Evolutionary conservation across 2,888 invertebrate species (phyloP).

Genomic region (Euzophera pinguis): DNA sequence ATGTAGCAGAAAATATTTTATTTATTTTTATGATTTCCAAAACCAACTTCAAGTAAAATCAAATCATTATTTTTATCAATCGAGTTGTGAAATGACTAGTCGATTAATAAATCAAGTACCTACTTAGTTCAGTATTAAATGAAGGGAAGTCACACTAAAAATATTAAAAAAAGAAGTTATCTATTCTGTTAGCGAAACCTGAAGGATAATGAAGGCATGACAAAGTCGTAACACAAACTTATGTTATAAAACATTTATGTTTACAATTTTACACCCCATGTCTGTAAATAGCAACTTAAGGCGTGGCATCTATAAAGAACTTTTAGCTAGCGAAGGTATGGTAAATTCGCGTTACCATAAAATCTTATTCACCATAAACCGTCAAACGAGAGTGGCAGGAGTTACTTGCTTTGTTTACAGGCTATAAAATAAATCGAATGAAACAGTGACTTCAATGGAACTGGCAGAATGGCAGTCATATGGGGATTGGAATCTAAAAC

Average conservation of each 20-base stretch:
- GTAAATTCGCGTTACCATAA: constrained; percentile 56
- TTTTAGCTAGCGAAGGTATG: constrained; percentile 41
- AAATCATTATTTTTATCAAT: no score
- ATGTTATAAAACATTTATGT: constrained; percentile 1
- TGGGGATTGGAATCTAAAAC: constrained; percentile 4
- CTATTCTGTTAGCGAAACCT: no score
- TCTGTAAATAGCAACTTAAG: neutral
- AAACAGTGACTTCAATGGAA: constrained; percentile 45
- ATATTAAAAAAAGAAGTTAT: no score
- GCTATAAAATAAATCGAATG: constrained; percentile 74
- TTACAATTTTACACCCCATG: constrained; percentile 1
- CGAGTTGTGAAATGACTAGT: no score
- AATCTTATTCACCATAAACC: constrained; percentile 73
- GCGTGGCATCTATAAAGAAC: constrained; percentile 18
- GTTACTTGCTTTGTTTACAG: constrained; percentile 69
- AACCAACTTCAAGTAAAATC: neutral
- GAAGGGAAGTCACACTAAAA: no score
- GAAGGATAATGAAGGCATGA: neutral
- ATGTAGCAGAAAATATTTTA: no score
- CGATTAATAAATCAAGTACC: no score
- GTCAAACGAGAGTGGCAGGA: constrained; percentile 61
- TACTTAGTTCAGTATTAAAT: no score
- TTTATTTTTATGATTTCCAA: neutral
- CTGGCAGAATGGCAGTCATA: constrained; percentile 12
- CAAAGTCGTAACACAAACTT: neutral